phyloP scores from a whole-genome alignment of 35 echinoderm and acorn worm genomes.

The Holothuria glaberrima region DNA sequence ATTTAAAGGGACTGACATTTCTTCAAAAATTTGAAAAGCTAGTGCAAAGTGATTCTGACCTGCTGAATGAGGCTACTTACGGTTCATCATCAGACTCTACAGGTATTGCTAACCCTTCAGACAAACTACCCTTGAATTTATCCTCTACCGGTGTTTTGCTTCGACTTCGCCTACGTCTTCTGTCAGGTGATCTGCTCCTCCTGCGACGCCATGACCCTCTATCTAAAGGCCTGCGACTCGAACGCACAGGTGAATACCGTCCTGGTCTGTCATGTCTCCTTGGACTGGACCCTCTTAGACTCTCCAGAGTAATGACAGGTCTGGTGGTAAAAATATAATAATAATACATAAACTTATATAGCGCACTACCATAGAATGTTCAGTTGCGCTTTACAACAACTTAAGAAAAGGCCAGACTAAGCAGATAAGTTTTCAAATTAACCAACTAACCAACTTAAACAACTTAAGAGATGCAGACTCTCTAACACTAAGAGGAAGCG shows the following conservation, averaged over 20 bases:
- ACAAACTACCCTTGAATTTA: slow-evolving; percentile 98
- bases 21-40: no score
- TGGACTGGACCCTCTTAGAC: slow-evolving; percentile 22
- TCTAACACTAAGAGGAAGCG: no score
- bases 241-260: slow-evolving; percentile 18
- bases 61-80: slow-evolving; percentile 62
- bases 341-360: no score
- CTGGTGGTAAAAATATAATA: no score
- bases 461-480: no score
- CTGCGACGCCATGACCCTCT: slow-evolving; percentile 30
- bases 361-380: no score
- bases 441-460: no score
- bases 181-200: slow-evolving; percentile 50
- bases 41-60: no score
- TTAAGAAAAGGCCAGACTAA: no score
- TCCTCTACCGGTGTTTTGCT: slow-evolving; percentile 70
- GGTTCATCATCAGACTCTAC: slow-evolving; percentile 77
- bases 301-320: slow-evolving; percentile 65
- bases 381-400: no score
- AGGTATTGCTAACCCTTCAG: slow-evolving; percentile 78
- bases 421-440: no score
- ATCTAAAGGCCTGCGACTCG: neutral
- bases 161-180: slow-evolving; percentile 54
- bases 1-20: no score
- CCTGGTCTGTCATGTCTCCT: slow-evolving; percentile 5